Conservation (phyloP, 2,888 invertebrate species). For the Hydriomena furcata region DNA sequence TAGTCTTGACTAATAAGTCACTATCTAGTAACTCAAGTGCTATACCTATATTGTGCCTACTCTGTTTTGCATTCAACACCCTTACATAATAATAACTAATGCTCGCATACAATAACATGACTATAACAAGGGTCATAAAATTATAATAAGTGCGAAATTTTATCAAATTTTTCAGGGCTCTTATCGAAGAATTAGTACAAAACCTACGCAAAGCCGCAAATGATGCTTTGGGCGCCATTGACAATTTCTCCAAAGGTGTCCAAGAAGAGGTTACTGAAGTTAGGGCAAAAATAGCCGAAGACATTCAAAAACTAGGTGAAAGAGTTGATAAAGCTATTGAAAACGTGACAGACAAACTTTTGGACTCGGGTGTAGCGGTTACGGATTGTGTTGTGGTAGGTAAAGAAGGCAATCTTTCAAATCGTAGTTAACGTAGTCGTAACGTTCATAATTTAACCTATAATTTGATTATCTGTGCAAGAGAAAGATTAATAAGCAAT, state of each 20-base stretch:
- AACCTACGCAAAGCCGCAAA: conserved; percentile 54
- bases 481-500: not conserved
- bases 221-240: conserved; percentile 56
- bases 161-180: conserved; percentile 48
- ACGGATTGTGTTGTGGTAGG: conserved; percentile 62
- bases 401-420: conserved; percentile 6
- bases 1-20: no score
- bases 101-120: no score
- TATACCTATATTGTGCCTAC: no score
- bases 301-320: conserved; percentile 51
- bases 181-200: conserved; percentile 55
- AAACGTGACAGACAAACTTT: conserved; percentile 49
- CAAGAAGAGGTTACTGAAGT: conserved; percentile 48
- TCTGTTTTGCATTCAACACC: no score
- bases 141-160: no score
- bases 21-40: no score
- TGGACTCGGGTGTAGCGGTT: conserved; percentile 50
- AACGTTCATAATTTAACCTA: no score
- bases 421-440: not conserved
- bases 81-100: no score
- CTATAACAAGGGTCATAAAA: no score
- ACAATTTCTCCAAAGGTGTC: conserved; percentile 52
- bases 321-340: conserved; percentile 52
- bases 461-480: no score
- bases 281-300: conserved; percentile 45